Base-by-base conservation (phyloP, 1,140 invertebrate genomes). In the Euschistus heros region DNA sequence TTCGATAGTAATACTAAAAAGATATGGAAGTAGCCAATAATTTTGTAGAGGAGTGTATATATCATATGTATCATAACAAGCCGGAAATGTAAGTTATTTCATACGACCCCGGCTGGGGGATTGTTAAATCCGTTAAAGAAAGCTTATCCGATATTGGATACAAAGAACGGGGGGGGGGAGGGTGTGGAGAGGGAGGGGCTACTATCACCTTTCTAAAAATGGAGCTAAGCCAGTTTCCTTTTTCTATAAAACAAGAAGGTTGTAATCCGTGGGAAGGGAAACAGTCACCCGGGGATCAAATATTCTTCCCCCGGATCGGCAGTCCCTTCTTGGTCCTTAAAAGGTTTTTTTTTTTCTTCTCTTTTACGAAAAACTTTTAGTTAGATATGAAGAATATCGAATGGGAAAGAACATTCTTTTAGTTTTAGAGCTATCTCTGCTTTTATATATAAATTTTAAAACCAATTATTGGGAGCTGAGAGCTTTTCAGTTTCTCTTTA, bases 171-270 rank as follows among this genome's bases (percentile, higher is more conserved):
- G 5, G 46, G 13, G 46, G 13, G 15, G 46, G 15, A 50, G 47
- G n/a, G n/a, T 2, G 46, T 4, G 46, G 13, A 4, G 46, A 4
- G 15, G 46, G 3, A 15, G 4, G n/a, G 47, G 10, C 47, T 37
- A 37, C 33, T 37, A 37, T 37, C 33, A 37, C 33, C 33, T 37
- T 37, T 37, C 33, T 37, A 6, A 37, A 37, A 37, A 37, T 37
- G 33, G 33, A 37, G 33, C 33, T 50, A 50, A 50, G 47, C n/a
- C 47, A 50, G n/a, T 50, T 50, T 22, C 47, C 47, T 50, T 50
- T 50, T 50, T 50, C 47, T 50, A 50, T 50, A 50, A 50, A 50
- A 50, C 47, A 50, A 50, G 47, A 50, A 50, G 47, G 47, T 50
- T 50, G 47, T 50, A 50, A 50, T 50, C 47, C 47, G 47, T 50